Base-by-base conservation (phyloP, 2,888 invertebrate species). In the Archaeoteleia sp. region DNA sequence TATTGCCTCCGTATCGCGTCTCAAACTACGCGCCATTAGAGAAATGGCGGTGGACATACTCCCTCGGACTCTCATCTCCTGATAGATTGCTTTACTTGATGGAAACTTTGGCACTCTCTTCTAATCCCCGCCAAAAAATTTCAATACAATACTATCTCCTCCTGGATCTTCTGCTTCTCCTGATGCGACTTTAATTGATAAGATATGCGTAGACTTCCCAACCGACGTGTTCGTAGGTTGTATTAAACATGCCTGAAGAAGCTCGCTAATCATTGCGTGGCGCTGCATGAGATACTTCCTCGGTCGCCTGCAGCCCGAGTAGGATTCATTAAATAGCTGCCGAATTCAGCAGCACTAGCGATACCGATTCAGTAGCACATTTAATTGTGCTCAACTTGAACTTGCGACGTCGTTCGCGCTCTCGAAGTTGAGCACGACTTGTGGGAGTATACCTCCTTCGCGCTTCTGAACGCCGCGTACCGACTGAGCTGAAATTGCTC, bases 401-500 rank as follows among this genome's bases (percentile, higher is more conserved):
- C 37, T 27, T 13, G 43, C 29, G 25, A n/a, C 25, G 10, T 15
- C n/a, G 45, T 7, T 17, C 13, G 9, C 12, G 1, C 8, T 12
- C 10, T 7, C 7, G n/a, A 1, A 17, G 46, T 58, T 65, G 65
- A 53, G 54, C 27, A 55, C 34, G 42, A 9, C 30, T 17, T 12
- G 10, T 13, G 15, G 9, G 5, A 14, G 6, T 5, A 9, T 20
- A 25, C 25, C 58, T 34, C 67, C 23, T 45, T 48, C 35, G 40
- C 12, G 7, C 34, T 63, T 15, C 67, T 80, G 72, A 7, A 12
- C 55, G 57, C 79, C 79, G 39, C 68, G 34, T 78, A 46, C 34
- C 30, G 25, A 55, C 57, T 70, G 76, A 72, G 75, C 76, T 70
- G 74, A 74, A 78, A 80, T 80, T 79, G 79, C 78, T 80, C 80